Percentiles rank a stretch among this genome's conserved stretches.
phyloP scores from a whole-genome alignment of 2,888 invertebrate species.

The Rhogogaster chlorosoma region DNA sequence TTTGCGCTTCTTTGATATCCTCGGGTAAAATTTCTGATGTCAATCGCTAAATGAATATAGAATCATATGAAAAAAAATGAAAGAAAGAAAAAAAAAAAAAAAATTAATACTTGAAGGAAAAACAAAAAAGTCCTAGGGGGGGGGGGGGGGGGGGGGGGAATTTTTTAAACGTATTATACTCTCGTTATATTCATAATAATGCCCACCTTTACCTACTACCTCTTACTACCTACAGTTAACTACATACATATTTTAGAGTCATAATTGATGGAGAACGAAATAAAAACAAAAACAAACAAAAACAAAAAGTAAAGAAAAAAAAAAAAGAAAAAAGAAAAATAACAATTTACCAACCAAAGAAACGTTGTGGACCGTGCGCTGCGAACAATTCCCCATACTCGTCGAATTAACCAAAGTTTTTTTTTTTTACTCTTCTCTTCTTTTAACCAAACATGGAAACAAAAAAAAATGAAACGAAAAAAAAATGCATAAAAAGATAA shows the following conservation, averaged over 20 bases:
- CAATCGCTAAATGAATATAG: too few species aligned
- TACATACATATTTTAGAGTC: not conserved
- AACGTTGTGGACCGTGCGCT: slow-evolving; percentile 69
- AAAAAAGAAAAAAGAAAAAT: not conserved
- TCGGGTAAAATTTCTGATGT: not conserved
- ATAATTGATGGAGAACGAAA: not conserved
- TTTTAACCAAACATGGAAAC: not conserved
- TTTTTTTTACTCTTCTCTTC: not conserved
- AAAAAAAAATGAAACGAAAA: not conserved
- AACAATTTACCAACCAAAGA: not conserved
- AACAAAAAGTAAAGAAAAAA: not conserved
- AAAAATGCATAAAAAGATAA: not conserved
- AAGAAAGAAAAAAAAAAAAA: not conserved
- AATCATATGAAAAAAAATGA: too few species aligned
- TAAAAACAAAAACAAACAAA: not conserved
- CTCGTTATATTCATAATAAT: not conserved
- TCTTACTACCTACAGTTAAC: too few species aligned
- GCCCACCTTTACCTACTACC: not conserved
- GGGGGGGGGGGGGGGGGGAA: too few species aligned
- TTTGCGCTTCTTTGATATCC: too few species aligned
- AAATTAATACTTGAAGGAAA: not conserved
- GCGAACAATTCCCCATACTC: slow-evolving; percentile 73
- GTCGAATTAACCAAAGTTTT: slow-evolving; percentile 61
- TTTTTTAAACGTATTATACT: too few species aligned
- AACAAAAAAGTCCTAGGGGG: not conserved